A percentile compares a stretch with the other conserved stretches of the same genome.
These are phyloP conservation scores for Belonocnema kinseyi DNA, from an alignment of 1,140 invertebrate species.

Conservation along the genomic window DNA sequence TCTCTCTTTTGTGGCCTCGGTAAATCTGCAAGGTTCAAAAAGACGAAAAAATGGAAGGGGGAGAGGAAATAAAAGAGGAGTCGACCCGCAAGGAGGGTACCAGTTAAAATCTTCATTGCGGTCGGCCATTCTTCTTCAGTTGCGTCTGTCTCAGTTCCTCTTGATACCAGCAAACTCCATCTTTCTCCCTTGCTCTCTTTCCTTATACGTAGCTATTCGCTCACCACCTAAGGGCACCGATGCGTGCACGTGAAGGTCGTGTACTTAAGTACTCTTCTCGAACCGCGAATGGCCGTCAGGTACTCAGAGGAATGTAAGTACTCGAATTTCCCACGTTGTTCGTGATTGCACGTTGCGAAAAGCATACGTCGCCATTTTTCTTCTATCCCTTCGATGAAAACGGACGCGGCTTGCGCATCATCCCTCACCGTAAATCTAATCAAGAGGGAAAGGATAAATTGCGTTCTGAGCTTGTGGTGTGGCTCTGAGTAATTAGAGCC, in stretches of 20 bases:
- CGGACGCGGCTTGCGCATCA: slow-evolving; percentile 20
- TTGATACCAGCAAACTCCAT: slow-evolving; percentile 43
- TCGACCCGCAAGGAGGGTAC: slow-evolving; percentile 55
- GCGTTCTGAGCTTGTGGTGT: too few relatives aligned
- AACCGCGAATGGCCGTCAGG: slow-evolving; percentile 33
- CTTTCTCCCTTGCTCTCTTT: slow-evolving; percentile 36
- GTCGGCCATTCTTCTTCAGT: slow-evolving; percentile 67
- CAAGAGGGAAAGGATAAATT: too few relatives aligned
- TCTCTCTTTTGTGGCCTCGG: slow-evolving; percentile 47
- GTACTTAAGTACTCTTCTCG: slow-evolving; percentile 40
- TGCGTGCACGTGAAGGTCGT: slow-evolving; percentile 57
- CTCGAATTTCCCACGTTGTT: slow-evolving; percentile 67
- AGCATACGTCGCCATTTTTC: slow-evolving; percentile 13
- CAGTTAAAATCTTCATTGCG: slow-evolving; percentile 73
- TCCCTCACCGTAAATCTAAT: slow-evolving; percentile 30
- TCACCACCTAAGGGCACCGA: slow-evolving; percentile 67
- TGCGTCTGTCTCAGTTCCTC: slow-evolving; percentile 43
- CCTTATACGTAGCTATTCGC: slow-evolving; percentile 38
- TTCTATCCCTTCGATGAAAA: slow-evolving; percentile 40
- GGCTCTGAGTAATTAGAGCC: too few relatives aligned
- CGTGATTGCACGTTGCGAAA: slow-evolving; percentile 45
- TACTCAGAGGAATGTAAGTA: slow-evolving; percentile 37
- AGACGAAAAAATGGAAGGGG: slow-evolving; percentile 31
- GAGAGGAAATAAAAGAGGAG: slow-evolving; percentile 45
- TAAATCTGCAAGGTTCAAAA: slow-evolving; percentile 54